Evolutionary conservation across 2,797 vertebrate genomes (phyloP).

Genomic region (Xerus rutilus): DNA sequence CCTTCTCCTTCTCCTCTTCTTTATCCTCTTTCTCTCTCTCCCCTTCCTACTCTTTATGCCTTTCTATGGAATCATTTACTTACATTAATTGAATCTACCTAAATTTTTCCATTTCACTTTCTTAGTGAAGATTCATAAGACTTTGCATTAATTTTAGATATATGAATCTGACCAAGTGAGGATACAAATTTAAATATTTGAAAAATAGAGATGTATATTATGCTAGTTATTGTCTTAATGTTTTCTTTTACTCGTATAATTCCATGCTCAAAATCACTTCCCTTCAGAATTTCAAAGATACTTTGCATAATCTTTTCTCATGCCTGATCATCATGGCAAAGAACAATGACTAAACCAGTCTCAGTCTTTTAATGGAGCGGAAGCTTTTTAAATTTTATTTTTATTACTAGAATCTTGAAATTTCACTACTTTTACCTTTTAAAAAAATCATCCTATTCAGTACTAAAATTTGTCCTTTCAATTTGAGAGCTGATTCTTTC

Average conservation of each 20-base stretch:
- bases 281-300: neutral
- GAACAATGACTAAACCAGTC: neutral
- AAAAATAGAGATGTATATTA: neutral
- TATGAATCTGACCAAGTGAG: neutral
- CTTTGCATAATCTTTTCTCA: neutral
- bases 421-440: neutral
- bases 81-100: conserved; percentile 2
- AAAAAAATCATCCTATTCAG: neutral
- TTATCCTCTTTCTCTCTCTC: neutral
- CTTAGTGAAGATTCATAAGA: neutral
- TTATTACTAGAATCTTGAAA: neutral
- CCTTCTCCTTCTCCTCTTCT: fast-evolving
- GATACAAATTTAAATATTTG: neutral
- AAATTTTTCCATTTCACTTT: neutral
- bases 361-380: neutral
- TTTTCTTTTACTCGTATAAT: neutral
- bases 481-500: neutral
- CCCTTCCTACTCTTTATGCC: neutral
- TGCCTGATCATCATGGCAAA: neutral
- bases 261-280: neutral
- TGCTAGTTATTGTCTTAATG: neutral
- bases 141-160: neutral
- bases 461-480: neutral
- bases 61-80: neutral
- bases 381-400: neutral